A percentile compares a stretch with the other conserved stretches of the same genome.
Evolutionary conservation across 2,888 invertebrate genomes (phyloP).

Genomic region (Apantesis nais): DNA sequence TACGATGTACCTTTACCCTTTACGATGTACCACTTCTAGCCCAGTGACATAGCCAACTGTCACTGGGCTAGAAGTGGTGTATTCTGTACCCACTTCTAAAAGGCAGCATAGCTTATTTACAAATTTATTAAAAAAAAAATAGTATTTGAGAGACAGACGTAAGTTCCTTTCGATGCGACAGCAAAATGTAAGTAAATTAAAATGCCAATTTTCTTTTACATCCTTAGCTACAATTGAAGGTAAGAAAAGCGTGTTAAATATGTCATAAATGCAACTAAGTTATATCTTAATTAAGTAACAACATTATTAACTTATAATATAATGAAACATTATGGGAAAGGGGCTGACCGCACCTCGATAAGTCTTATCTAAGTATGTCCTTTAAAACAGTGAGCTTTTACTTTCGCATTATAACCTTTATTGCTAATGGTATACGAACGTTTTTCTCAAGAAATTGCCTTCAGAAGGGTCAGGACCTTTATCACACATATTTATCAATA

Average conservation of each 20-base stretch:
- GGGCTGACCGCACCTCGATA: conserved; percentile 7
- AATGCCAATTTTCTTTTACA: too few species aligned
- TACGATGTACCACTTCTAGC: not conserved
- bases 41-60: not conserved
- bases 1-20: not conserved
- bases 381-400: conserved; percentile 13
- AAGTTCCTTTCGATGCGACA: too few species aligned
- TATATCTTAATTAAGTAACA: not conserved
- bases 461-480: conserved; percentile 9
- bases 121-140: not conserved
- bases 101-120: not conserved
- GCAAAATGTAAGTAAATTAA: too few species aligned
- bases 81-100: not conserved
- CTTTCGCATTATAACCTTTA: conserved; percentile 8
- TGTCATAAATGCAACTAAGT: not conserved
- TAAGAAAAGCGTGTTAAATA: not conserved
- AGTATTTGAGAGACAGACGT: too few species aligned
- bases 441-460: not conserved
- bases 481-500: not conserved
- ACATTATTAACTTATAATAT: not conserved
- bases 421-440: not conserved
- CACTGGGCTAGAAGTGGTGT: not conserved
- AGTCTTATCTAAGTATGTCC: conserved; percentile 23
- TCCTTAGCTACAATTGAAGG: not conserved
- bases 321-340: not conserved